Evolutionary conservation across 2,113 vertebrate genomes (phyloP).

Genomic region (Eulacestoma nigropectus): DNA sequence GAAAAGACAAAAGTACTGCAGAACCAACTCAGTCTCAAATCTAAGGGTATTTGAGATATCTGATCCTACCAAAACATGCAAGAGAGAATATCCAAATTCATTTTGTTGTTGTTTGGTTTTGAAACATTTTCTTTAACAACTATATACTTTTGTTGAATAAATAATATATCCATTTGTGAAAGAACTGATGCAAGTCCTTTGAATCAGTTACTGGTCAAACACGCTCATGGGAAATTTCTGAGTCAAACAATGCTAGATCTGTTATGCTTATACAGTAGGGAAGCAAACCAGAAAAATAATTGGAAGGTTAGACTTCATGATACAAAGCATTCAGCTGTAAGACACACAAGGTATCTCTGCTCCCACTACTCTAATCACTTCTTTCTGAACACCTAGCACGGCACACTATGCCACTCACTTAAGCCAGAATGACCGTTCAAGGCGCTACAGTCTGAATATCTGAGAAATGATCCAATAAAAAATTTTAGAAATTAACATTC

Average conservation of each 20-base stretch:
- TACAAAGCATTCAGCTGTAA: background rate
- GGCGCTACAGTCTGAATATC: background rate
- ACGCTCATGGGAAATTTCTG: background rate
- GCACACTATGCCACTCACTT: background rate
- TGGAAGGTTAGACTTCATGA: background rate
- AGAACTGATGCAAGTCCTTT: background rate
- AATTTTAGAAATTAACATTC: background rate
- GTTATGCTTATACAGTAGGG: background rate
- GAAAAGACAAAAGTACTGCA: background rate
- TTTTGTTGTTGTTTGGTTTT: background rate
- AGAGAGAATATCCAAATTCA: background rate
- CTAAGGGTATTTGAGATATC: background rate
- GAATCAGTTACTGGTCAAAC: background rate
- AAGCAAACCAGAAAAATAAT: background rate
- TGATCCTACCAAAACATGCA: background rate
- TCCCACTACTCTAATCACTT: background rate
- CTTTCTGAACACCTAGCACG: background rate
- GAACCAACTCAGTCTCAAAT: background rate
- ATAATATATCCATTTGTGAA: background rate
- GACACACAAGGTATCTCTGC: background rate
- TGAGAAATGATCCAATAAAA: background rate
- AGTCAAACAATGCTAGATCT: background rate
- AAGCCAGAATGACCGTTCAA: background rate
- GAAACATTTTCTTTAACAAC: background rate
- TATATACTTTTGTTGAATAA: background rate